A percentile compares a stretch with the other conserved stretches of the same genome.
Evolutionary conservation across 2,113 vertebrate genomes (phyloP).

Genomic region (Ranitomeya imitator): DNA sequence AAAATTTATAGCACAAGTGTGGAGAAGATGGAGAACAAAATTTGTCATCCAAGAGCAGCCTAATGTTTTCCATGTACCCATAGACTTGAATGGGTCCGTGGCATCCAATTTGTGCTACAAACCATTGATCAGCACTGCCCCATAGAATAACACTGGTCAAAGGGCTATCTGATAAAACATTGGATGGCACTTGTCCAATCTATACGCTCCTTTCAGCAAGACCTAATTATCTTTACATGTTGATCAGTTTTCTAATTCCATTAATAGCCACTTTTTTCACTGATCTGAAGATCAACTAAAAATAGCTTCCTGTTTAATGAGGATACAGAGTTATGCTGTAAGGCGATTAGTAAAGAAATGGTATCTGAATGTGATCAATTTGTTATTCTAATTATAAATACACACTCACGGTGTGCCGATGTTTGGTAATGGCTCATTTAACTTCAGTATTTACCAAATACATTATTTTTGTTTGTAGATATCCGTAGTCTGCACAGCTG

Average conservation of each 20-base stretch:
- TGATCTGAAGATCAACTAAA: background rate
- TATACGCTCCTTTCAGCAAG: background rate
- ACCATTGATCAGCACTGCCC: too few relatives aligned
- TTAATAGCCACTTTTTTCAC: background rate
- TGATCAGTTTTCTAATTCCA: background rate
- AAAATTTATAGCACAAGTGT: too few relatives aligned
- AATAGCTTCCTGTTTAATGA: background rate
- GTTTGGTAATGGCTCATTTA: constrained; percentile 50
- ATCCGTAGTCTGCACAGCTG: constrained; percentile 34
- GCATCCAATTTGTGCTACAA: too few relatives aligned
- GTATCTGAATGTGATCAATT: constrained; percentile 6
- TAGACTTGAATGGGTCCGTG: too few relatives aligned
- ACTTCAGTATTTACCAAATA: background rate
- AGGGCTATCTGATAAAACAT: too few relatives aligned
- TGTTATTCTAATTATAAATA: constrained; percentile 38
- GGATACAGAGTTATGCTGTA: background rate
- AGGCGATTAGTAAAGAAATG: background rate
- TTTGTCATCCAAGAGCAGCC: too few relatives aligned
- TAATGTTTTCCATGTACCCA: too few relatives aligned
- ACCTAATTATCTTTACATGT: background rate
- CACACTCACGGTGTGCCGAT: background rate
- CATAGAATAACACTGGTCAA: too few relatives aligned
- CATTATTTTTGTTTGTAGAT: too few relatives aligned
- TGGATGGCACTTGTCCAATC: background rate
- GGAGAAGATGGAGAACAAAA: too few relatives aligned